A percentile compares a stretch with the other conserved stretches of the same genome.
These are phyloP conservation scores for Lithobius niger DNA, from an alignment of 1,140 invertebrate genomes.

Conservation along the genomic window DNA sequence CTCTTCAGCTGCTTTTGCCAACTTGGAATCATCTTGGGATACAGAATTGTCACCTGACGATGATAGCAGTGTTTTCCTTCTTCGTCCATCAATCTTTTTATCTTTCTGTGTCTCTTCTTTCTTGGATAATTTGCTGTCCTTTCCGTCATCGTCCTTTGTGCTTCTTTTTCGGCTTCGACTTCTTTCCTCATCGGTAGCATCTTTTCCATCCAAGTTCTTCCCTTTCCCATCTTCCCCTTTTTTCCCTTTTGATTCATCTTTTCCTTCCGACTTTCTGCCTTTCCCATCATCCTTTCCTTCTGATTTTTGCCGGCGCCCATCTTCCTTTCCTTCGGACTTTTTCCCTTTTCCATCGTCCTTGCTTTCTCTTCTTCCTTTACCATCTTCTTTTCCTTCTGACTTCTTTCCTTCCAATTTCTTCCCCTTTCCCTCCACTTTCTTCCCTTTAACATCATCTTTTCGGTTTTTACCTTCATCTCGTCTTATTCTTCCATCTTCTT, in stretches of 20 bases:
- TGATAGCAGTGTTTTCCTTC: no score
- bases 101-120: no score
- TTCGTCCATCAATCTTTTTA: no score
- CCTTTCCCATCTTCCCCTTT: not conserved
- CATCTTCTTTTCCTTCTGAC: not conserved
- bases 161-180: not conserved
- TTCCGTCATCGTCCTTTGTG: no score
- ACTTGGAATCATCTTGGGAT: no score
- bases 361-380: conserved; percentile 3
- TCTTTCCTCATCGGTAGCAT: not conserved
- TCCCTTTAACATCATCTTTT: conserved; percentile 3
- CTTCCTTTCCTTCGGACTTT: not conserved
- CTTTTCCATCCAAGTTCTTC: not conserved
- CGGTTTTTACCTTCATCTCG: conserved; percentile 15
- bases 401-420: conserved; percentile 12
- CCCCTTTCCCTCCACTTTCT: not conserved
- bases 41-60: no score
- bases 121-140: no score
- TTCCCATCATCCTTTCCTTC: not conserved
- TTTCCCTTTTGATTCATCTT: not conserved
- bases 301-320: not conserved
- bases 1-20: no score
- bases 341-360: conserved; percentile 2
- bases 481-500: conserved; percentile 8
- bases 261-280: not conserved